Conservation (phyloP, 2,888 invertebrate species). For the Galerucella calmariensis region DNA sequence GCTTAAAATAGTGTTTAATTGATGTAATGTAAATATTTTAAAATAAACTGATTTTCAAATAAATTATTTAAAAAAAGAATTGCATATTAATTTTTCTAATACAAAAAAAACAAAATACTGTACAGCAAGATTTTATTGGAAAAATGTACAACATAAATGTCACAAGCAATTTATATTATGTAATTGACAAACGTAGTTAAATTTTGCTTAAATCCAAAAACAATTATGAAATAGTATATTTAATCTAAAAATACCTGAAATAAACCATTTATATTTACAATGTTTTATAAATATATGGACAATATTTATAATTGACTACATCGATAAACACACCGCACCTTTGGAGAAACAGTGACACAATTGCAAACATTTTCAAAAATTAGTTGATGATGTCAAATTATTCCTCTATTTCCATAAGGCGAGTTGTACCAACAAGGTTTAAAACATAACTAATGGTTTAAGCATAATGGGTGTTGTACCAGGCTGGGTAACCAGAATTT, state of each 20-base stretch:
- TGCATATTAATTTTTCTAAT: background rate
- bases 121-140: background rate
- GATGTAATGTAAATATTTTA: background rate
- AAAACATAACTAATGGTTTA: too few relatives aligned
- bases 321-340: background rate
- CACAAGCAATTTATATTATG: background rate
- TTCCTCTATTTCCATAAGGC: too few relatives aligned
- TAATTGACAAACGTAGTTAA: background rate
- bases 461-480: too few relatives aligned
- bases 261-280: conserved; percentile 10
- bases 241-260: conserved; percentile 4
- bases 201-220: conserved; percentile 12
- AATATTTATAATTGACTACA: conserved; percentile 12
- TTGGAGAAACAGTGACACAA: too few relatives aligned
- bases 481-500: too few relatives aligned
- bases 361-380: too few relatives aligned
- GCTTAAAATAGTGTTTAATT: conserved; percentile 71
- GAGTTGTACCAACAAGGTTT: too few relatives aligned
- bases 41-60: background rate
- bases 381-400: too few relatives aligned
- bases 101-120: background rate
- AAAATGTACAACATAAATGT: conserved; percentile 14
- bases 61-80: background rate
- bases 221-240: conserved; percentile 1
- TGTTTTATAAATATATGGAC: conserved; percentile 20